Evolutionary conservation across 2,797 vertebrate species (phyloP).

Genomic region (Aythya fuligula): DNA sequence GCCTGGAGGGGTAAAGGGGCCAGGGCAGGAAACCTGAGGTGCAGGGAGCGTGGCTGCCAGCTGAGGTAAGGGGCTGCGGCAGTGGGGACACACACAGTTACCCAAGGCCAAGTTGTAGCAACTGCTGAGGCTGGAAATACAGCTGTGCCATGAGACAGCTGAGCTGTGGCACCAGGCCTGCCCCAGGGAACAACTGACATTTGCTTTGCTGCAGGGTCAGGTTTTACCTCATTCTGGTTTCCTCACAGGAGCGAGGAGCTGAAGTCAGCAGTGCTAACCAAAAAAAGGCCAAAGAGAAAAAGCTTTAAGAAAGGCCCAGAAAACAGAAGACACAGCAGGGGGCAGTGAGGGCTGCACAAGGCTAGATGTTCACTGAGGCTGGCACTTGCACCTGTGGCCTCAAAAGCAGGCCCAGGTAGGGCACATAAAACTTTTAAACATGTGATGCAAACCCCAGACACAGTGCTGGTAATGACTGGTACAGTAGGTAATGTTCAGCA

Average conservation of each 20-base stretch:
- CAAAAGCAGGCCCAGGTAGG: not conserved
- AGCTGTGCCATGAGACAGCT: too few species aligned
- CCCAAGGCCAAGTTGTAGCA: not conserved
- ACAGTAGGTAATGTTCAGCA: conserved; percentile 8
- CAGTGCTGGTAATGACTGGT: not conserved
- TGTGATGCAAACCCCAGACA: not conserved
- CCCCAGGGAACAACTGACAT: fast-evolving
- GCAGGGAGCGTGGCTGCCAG: not conserved
- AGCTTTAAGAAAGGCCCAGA: not conserved
- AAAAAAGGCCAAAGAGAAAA: not conserved
- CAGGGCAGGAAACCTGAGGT: not conserved
- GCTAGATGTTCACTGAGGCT: not conserved
- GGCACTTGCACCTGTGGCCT: not conserved
- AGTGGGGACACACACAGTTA: not conserved
- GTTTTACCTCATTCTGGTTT: not conserved
- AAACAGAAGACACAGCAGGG: not conserved
- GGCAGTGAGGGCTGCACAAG: not conserved
- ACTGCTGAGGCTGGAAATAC: not conserved
- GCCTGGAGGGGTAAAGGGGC: not conserved
- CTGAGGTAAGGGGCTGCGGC: not conserved
- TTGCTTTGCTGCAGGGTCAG: not conserved
- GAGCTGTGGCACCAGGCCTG: not conserved
- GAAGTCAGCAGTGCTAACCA: not conserved
- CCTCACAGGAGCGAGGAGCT: not conserved
- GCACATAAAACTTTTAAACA: not conserved